Evolutionary conservation across 2,888 invertebrate species (phyloP).

Genomic region (Sericinus montela): DNA sequence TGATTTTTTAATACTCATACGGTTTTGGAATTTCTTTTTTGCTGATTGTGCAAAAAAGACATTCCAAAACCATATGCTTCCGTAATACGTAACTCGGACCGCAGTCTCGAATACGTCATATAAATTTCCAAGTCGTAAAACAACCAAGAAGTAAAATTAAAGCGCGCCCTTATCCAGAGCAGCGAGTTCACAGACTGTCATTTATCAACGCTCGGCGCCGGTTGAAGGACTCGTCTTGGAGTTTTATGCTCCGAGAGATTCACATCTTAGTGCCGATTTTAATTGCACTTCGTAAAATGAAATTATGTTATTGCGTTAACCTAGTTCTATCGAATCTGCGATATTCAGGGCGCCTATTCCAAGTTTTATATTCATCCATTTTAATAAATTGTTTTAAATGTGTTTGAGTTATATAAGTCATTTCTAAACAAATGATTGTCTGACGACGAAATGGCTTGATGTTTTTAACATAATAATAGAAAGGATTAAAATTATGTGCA

Average conservation of each 20-base stretch:
- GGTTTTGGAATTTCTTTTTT: no score
- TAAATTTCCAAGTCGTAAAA: constrained; percentile 18
- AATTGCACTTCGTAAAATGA: constrained; percentile 3
- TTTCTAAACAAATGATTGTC: no score
- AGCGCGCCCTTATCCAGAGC: constrained; percentile 7
- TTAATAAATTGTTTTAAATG: no score
- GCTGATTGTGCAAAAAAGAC: no score
- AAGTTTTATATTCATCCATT: no score
- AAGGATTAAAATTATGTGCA: no score
- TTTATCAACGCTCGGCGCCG: constrained; percentile 3
- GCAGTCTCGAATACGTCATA: constrained; percentile 1
- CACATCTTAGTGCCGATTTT: constrained; percentile 9
- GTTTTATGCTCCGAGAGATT: constrained; percentile 7
- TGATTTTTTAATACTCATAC: no score
- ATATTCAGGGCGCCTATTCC: no score
- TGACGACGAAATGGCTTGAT: no score
- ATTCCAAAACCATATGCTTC: not conserved
- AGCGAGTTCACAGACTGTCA: not conserved
- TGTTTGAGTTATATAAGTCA: no score
- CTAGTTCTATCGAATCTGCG: not conserved
- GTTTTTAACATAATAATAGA: no score
- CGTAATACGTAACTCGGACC: not conserved
- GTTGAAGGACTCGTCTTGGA: not conserved
- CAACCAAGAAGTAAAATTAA: constrained; percentile 17
- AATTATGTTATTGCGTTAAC: constrained; percentile 3